These are phyloP conservation scores for Microtus pennsylvanicus DNA, from an alignment of 2,113 vertebrate genomes.

Conservation along the genomic window DNA sequence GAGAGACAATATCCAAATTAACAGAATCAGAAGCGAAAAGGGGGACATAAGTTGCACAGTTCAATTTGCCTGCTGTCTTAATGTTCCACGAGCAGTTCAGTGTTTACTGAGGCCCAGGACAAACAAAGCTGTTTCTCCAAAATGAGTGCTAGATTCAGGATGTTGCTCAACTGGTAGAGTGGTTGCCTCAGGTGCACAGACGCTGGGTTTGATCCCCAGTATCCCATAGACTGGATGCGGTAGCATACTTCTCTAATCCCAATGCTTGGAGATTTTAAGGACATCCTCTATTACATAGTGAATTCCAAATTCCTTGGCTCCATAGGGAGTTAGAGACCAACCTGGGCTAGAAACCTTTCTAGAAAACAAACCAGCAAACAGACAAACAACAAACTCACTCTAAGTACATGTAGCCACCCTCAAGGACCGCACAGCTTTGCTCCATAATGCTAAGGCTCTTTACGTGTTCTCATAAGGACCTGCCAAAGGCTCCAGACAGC, in stretches of 20 bases:
- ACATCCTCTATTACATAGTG: neutral
- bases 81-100: neutral
- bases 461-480: no score
- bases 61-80: neutral
- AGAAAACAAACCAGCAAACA: neutral
- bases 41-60: neutral
- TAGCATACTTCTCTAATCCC: neutral
- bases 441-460: neutral
- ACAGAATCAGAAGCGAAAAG: no score
- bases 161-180: neutral
- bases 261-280: neutral
- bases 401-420: neutral
- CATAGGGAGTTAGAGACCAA: neutral
- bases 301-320: neutral
- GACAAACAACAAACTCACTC: neutral
- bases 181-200: neutral
- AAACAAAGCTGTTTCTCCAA: neutral
- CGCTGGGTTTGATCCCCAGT: neutral
- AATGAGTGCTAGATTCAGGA: neutral
- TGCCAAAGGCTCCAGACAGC: neutral
- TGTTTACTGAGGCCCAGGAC: neutral
- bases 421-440: neutral
- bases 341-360: neutral
- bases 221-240: neutral
- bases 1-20: no score